Evolutionary conservation across 2,888 invertebrate species (phyloP).

Genomic region (Drosophila suboccidentalis): DNA sequence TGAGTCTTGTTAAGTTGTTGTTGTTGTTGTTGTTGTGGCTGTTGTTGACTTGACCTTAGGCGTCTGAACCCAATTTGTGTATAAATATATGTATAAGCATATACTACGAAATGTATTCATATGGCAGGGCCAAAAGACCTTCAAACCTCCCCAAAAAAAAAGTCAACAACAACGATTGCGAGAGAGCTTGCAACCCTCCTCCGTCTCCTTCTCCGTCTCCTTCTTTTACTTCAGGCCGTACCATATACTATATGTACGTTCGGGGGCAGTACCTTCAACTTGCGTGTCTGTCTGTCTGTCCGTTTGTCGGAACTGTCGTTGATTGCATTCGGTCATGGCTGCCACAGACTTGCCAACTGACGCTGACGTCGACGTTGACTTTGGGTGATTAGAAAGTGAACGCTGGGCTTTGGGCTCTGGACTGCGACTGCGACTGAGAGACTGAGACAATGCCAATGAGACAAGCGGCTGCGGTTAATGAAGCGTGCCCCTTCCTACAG

Average conservation of each 20-base stretch:
- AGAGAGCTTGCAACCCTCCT: conserved; percentile 53
- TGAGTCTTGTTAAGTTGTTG: conserved; percentile 45
- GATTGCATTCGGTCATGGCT: conserved; percentile 76
- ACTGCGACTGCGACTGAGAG: conserved; percentile 54
- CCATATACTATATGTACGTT: conserved; percentile 28
- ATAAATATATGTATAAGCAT: conserved; percentile 40
- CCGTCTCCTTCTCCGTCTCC: conserved; percentile 6
- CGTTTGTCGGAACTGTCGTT: conserved; percentile 59
- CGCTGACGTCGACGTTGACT: conserved; percentile 19
- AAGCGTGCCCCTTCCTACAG: conserved; percentile 49
- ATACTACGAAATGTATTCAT: conserved; percentile 21
- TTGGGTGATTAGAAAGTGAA: conserved; percentile 77
- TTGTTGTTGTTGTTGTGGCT: conserved; percentile 8
- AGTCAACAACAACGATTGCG: conserved; percentile 61
- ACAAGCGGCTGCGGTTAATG: conserved; percentile 52
- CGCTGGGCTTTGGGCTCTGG: conserved; percentile 32
- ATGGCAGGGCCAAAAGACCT: conserved; percentile 59
- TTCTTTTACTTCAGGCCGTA: conserved; percentile 5
- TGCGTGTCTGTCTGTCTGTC: conserved; percentile 52
- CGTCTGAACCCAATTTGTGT: conserved; percentile 73
- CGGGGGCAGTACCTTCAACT: conserved; percentile 64
- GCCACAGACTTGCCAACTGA: conserved; percentile 42
- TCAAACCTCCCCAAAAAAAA: conserved; percentile 64
- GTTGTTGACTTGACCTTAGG: conserved; percentile 72
- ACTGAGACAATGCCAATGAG: conserved; percentile 57